A percentile compares a stretch with the other conserved stretches of the same genome.
phyloP scores from a whole-genome alignment of 2,113 vertebrate genomes.

The Ceyx margarethae region DNA sequence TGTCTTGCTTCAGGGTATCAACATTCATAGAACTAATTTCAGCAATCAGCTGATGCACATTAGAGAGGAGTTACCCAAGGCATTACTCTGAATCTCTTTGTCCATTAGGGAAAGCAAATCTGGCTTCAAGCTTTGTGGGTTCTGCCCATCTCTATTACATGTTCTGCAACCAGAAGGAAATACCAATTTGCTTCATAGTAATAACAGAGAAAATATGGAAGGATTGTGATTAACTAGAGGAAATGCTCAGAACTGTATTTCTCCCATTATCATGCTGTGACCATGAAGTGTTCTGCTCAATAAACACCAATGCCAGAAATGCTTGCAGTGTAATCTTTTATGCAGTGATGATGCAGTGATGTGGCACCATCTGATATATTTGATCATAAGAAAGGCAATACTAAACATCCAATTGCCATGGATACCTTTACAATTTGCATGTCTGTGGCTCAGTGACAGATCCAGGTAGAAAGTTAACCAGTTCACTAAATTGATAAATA shows the following conservation, averaged over 20 bases:
- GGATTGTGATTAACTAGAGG: not conserved
- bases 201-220: not conserved
- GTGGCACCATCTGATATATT: not conserved
- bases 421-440: not conserved
- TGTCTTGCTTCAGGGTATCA: not conserved
- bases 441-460: not conserved
- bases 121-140: not conserved
- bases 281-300: not conserved
- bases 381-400: not conserved
- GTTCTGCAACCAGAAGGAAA: slow-evolving; percentile 24
- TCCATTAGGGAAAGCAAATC: slow-evolving; percentile 1
- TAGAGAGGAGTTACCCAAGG: not conserved
- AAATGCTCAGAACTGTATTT: not conserved
- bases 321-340: not conserved
- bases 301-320: not conserved
- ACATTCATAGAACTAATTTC: not conserved
- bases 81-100: not conserved
- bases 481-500: not conserved
- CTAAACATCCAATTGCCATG: not conserved
- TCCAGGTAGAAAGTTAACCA: not conserved
- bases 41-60: not conserved
- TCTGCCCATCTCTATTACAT: not conserved
- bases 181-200: not conserved
- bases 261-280: not conserved
- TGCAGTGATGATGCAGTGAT: not conserved